Base-by-base conservation (phyloP, 1,140 invertebrate genomes). In the Phenacoccus solenopsis region DNA sequence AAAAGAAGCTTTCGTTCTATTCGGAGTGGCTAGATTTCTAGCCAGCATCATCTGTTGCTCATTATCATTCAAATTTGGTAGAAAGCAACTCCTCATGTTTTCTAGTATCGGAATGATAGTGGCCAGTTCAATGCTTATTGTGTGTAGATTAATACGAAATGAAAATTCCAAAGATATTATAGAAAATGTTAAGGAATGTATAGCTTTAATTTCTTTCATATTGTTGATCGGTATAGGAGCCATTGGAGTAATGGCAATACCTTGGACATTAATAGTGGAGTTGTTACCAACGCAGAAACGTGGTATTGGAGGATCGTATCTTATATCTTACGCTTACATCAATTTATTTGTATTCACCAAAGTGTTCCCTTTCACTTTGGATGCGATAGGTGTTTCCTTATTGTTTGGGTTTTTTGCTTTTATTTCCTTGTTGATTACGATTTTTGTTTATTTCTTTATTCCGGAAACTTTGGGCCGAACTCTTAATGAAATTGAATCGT, bases 391-490 rank as follows among this genome's bases (percentile, higher is more conserved):
- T 0, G 75, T 82, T 10, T 78, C 81, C 28, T 79, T 77, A 4
- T 75, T 84, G 2, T 90, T 90, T 78, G 84, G 83, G 74, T 78
- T 86, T 68, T 88, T 87, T 75, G 81, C 83, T 25, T 76, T 80
- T 3, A 79, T 84, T 7, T 87, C 86, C 30, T 74, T 84, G 5
- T 9, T 85, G 3, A 82, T 84, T 7, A 78, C 83, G 20, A 72
- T 81, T 12, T 84, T 87, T 74, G 78, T 87, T 24, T 84, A 82
- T 69, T 78, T 86, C 32, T 84, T 84, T 70, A 76, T 91, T 25
- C 89, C 89, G 1, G 90, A 91, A 80, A 91, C 89, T 0, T 82
- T 88, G 70, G 87, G 87, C 0, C 87, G 85, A 76, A 84, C 79
- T 7, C 82, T 90, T 68, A 71, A 73, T 12, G 81, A 85, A 72